Base-by-base conservation (phyloP, 2,113 vertebrate genomes). In the Arvicanthis niloticus region DNA sequence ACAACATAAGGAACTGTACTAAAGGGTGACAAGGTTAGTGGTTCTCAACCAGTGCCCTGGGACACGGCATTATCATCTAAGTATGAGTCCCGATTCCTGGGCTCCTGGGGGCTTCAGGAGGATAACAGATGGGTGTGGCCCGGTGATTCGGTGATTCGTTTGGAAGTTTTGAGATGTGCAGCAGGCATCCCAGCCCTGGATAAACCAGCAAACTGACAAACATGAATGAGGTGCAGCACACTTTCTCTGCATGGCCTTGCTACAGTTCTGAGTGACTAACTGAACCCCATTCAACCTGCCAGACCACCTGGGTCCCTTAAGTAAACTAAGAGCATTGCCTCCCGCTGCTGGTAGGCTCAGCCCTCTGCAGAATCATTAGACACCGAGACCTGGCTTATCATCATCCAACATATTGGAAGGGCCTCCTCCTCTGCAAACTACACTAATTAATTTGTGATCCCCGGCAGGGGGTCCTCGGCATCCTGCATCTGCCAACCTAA, bases 381-480 rank as follows among this genome's bases (percentile, higher is more conserved):
- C 17, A 19, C 65, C 76, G 19, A 1, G 88, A n/a, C 53, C 86
- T 68, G 96, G 65, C 70, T 75, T 13, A 37, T 51, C 92, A 58
- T 89, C 51, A 37, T 75, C 91, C 84, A 58, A 93, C 29, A 53
- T 81, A 45, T 77, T 1, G 4, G 68, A 53, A 73, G 82, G 53
- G 51, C 68, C 45, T 93, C 77, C 82, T 91, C 76, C 88, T 92
- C 67, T 42, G 78, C 48, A 84, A 87, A 91, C 0, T 5, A 94
- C 80, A 82, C 89, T 98, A 98, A 99, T 98, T 98, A 98, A 98
- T 98, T 98, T 97, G 98, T 98, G 98, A 98, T 98, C 98, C 97
- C 97, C 89, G 65, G 96, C 96, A 96, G 96, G 98, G 98, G 97
- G 96, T 96, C 96, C 40, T n/a, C 81, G 29, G 91, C 91, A 51